Evolutionary conservation across 2,797 vertebrate species (phyloP), one percentile per base, ranked within the genome.

Genomic region (Caiman crocodilus): DNA sequence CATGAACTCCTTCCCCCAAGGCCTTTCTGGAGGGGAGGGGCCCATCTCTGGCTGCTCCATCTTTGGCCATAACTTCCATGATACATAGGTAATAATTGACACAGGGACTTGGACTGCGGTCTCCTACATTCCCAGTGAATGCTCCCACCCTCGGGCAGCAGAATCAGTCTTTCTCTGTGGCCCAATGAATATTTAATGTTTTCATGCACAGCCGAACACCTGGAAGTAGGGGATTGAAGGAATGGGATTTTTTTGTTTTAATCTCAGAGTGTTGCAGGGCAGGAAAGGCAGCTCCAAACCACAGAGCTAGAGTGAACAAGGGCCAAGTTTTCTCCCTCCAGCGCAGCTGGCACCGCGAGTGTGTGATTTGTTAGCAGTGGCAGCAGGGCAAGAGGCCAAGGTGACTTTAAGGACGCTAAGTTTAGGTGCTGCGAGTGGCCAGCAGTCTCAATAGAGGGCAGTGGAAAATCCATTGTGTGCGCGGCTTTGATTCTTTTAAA

Each of bases 211-310:
- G 76, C 16, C 84, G 95, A 94, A 93, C 90, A 90, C 90, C 81
- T 96, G 92, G 92, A 93, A 94, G 42, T 81, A 85, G 90, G 79
- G 65, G 4, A 58, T 85, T 0, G 1, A 91, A 32, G 90, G 12
- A 80, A 69, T 87, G 76, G 84, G 83, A 87, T 50, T 50, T 50
- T 11, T 50, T 9, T 42, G 7, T 42, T 32, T 42, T 50, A 95
- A 94, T 65, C 75, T 85, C 79, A 90, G 90, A 89, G 90, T 35
- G 93, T 96, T 96, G 90, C 85, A 93, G 71, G 93, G 94, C 95
- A 93, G 95, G 95, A 87, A 89, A 89, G 35, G 90, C 87, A 92
- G 96, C 96, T 97, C 96, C 95, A 93, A 92, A 95, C 94, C 94
- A 94, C 94, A 92, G 81, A 96, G 96, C 94, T 97, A 95, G 94